Percentiles rank a stretch among this genome's conserved stretches.
phyloP scores from a whole-genome alignment of 2,888 invertebrate species.

The Lochmaea crataegi region DNA sequence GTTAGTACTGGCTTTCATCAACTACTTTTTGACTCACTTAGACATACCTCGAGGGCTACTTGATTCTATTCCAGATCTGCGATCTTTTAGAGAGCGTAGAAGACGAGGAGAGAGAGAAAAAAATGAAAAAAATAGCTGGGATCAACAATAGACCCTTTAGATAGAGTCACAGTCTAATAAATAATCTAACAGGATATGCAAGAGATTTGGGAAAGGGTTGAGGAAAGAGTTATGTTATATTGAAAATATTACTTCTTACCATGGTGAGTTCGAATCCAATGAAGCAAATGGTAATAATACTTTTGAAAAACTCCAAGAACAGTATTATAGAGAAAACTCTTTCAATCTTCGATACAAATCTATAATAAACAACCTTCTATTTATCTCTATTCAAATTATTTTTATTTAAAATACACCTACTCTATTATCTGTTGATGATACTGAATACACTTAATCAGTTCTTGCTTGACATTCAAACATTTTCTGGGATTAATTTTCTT shows the following conservation, averaged over 20 bases:
- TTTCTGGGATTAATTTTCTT: not conserved
- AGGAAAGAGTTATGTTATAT: no score
- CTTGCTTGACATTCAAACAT: not conserved
- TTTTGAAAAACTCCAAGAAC: slow-evolving; percentile 9
- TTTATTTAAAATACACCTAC: not conserved
- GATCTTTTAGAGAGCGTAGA: no score
- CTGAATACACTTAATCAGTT: not conserved
- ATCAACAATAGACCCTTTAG: no score
- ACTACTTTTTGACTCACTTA: no score
- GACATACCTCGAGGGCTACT: no score
- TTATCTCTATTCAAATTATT: not conserved
- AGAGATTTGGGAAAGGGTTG: no score
- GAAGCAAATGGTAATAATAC: slow-evolving; percentile 3
- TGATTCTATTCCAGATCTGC: no score
- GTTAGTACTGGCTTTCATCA: no score
- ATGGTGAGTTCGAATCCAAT: slow-evolving; percentile 8
- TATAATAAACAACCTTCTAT: not conserved
- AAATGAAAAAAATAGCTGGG: no score
- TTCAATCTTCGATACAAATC: not conserved
- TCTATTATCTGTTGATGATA: slow-evolving; percentile 7
- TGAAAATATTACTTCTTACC: slow-evolving; percentile 4
- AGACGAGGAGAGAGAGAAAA: no score
- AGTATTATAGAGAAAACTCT: not conserved
- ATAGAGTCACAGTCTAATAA: no score
- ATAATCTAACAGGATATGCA: no score